Conservation (phyloP, 2,888 invertebrate genomes). For the Drosophila demipolita region DNA sequence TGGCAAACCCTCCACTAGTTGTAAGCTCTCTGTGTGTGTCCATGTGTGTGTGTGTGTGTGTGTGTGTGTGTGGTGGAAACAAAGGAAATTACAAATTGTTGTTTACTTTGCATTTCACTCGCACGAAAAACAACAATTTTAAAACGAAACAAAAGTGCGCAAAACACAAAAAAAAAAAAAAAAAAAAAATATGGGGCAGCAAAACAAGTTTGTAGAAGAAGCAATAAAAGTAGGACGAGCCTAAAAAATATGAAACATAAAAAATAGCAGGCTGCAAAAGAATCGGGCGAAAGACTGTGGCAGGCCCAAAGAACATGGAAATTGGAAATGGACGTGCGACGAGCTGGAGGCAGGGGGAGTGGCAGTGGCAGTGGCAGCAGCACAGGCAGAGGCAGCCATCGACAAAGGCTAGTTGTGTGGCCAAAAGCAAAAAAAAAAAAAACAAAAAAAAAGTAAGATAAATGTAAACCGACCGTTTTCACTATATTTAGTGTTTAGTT, state of each 20-base stretch:
- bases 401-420: constrained; percentile 45
- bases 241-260: constrained; percentile 38
- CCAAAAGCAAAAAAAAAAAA: constrained; percentile 2
- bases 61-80: constrained; percentile 34
- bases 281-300: constrained; percentile 35
- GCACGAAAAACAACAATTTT: constrained; percentile 33
- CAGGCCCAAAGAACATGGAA: constrained; percentile 25
- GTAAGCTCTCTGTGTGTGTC: not conserved
- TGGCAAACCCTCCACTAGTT: not conserved
- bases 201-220: constrained; percentile 12
- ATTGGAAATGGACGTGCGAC: constrained; percentile 25
- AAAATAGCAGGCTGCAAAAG: constrained; percentile 9
- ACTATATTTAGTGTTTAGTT: constrained; percentile 65
- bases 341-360: not conserved
- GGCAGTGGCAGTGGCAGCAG: not conserved
- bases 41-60: not conserved
- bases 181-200: constrained; percentile 13
- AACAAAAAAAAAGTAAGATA: constrained; percentile 11
- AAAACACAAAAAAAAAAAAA: constrained; percentile 29
- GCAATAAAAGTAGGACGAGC: constrained; percentile 7
- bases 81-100: constrained; percentile 79
- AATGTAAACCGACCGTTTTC: constrained; percentile 31
- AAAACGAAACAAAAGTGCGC: constrained; percentile 35
- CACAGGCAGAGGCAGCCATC: not conserved
- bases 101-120: constrained; percentile 76